Evolutionary conservation across 2,113 vertebrate species (phyloP).

Genomic region (Sorex fumeus): DNA sequence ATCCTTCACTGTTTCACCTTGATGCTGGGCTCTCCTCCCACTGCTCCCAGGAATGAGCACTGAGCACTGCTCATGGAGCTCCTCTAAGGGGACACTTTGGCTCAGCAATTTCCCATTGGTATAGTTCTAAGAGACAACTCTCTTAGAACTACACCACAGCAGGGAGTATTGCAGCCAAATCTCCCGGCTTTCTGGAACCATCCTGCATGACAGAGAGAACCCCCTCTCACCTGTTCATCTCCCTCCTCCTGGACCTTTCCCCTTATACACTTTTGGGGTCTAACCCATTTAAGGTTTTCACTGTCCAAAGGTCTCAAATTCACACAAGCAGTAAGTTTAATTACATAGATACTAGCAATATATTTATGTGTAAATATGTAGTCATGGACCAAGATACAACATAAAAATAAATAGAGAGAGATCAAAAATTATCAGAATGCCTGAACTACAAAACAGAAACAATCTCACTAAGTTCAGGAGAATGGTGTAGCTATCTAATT

Average conservation of each 20-base stretch:
- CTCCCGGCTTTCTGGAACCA: too few species aligned
- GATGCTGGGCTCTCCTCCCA: neutral
- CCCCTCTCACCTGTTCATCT: too few species aligned
- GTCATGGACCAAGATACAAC: neutral
- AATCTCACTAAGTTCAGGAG: neutral
- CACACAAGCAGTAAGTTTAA: neutral
- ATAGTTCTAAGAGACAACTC: too few species aligned
- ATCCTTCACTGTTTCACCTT: too few species aligned
- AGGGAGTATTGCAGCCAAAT: neutral
- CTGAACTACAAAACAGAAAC: neutral
- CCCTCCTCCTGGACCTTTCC: too few species aligned
- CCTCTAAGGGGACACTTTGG: neutral
- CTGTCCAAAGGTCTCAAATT: neutral
- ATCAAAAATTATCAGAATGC: neutral
- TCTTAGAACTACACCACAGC: neutral
- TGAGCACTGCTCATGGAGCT: neutral
- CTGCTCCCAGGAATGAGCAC: neutral
- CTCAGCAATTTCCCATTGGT: neutral
- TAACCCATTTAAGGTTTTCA: neutral
- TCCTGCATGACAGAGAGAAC: too few species aligned
- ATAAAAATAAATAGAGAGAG: neutral
- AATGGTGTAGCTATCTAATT: neutral
- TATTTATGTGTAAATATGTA: neutral
- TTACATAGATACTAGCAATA: neutral
- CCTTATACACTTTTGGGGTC: neutral